Evolutionary conservation across 1,140 invertebrate species (phyloP), one percentile per base, ranked within the genome.

Genomic region (Lasioglossum albipes): DNA sequence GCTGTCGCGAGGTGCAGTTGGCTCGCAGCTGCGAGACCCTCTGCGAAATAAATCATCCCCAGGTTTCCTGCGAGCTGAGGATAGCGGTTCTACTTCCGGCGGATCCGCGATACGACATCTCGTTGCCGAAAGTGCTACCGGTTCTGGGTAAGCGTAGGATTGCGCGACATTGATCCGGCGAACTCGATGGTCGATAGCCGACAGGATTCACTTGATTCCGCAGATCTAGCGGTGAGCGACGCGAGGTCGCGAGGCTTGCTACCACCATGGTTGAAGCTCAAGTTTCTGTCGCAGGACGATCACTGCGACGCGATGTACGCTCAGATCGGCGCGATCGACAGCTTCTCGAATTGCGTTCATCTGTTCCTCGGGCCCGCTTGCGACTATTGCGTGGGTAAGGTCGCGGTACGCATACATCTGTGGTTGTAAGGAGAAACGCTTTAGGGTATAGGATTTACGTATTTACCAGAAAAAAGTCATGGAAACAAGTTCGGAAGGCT

Each of bases 321-420:
- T 0, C 95, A 95, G 42, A 95, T 96, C 54, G 94, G 94, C 6
- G 95, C 95, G 2, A 95, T 96, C 81, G 95, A 96, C 83, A 95
- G 95, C 10, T 95, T 95, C 84, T 95, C 93, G 22, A 89, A 89
- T 59, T 96, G 96, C 90, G 95, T 96, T 0, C 95, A 97, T 84
- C 94, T 97, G 2, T 95, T 97, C 77, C 95, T 97, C 72, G 96
- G 96, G 16, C 96, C 96, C 2, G 94, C 95, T 1, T 97, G 96
- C 86, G 96, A 97, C 88, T 97, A 96, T 91, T 94, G 95, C 41
- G 90, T 96, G 57, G 96, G 96, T 97, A 93, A 95, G 27, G 27
- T 27, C 27, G 27, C 27, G 27, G 27, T 0, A 27, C 27, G 27
- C 27, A 27, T 27, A 27, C 27, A 1, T 27, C 27, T 27, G 27